Conservation (phyloP, 2,888 invertebrate genomes). For the Carabus problematicus region DNA sequence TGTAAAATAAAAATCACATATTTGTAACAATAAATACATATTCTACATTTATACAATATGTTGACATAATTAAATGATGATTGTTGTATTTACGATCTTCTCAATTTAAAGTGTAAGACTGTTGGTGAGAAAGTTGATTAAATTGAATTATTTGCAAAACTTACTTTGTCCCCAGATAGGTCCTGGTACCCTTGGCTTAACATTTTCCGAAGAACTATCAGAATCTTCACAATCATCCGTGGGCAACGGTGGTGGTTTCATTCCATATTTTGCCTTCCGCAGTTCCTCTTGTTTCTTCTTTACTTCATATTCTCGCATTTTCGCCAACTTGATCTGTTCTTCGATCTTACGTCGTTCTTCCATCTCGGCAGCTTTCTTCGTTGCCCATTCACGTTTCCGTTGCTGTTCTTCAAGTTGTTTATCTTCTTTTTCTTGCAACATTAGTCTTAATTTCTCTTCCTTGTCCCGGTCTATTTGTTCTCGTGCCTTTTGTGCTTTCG, state of each 20-base stretch:
- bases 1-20: constrained; percentile 49
- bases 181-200: constrained; percentile 52
- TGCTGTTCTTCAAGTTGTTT: constrained; percentile 61
- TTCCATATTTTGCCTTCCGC: constrained; percentile 54
- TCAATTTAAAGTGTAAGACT: constrained; percentile 6
- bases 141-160: constrained; percentile 40
- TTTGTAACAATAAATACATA: neutral
- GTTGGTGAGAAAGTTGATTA: neutral
- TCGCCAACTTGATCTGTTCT: constrained; percentile 51
- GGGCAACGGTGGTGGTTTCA: constrained; percentile 61
- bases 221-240: constrained; percentile 65
- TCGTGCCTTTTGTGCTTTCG: constrained; percentile 58
- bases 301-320: constrained; percentile 52
- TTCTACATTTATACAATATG: neutral
- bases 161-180: constrained; percentile 61
- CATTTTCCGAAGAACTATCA: constrained; percentile 59
- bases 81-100: too few relatives aligned
- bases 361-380: constrained; percentile 60
- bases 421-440: constrained; percentile 55
- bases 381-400: constrained; percentile 60
- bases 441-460: constrained; percentile 53
- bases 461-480: constrained; percentile 62
- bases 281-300: constrained; percentile 56
- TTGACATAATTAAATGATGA: neutral
- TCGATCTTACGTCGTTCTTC: constrained; percentile 56